These are phyloP conservation scores for Calliopum simillimum DNA, from an alignment of 2,888 invertebrate genomes.

Conservation along the genomic window DNA sequence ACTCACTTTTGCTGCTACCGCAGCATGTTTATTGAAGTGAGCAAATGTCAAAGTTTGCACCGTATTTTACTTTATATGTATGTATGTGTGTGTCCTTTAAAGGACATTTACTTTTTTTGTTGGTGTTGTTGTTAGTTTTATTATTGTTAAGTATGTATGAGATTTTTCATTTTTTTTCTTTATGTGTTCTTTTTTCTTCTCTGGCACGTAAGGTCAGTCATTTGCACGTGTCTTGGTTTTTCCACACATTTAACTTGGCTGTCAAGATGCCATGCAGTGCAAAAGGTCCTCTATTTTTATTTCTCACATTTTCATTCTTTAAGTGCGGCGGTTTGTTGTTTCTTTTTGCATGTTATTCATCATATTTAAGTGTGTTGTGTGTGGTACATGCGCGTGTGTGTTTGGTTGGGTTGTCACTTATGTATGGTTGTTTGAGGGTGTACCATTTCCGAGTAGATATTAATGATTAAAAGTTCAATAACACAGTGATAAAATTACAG, in stretches of 20 bases:
- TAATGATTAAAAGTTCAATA: no score
- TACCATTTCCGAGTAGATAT: no score
- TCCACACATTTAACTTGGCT: slow-evolving; percentile 14
- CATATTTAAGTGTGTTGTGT: no score
- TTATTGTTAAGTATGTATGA: not conserved
- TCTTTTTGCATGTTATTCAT: no score
- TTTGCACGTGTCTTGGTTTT: slow-evolving; percentile 17
- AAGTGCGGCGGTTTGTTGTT: no score
- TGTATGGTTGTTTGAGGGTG: no score
- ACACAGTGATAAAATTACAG: no score
- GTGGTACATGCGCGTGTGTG: no score
- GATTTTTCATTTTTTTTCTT: not conserved
- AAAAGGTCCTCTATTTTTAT: not conserved
- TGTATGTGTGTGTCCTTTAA: not conserved
- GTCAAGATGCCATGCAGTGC: not conserved
- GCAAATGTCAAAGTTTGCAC: slow-evolving; percentile 8
- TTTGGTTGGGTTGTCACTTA: no score
- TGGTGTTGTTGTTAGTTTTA: slow-evolving; percentile 9
- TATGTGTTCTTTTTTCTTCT: not conserved
- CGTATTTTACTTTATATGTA: not conserved
- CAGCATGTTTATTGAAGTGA: slow-evolving; percentile 5
- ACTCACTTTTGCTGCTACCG: no score
- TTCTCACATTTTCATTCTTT: not conserved
- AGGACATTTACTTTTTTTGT: not conserved
- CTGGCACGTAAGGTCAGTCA: slow-evolving; percentile 9